Evolutionary conservation across 1,140 invertebrate species (phyloP).

Genomic region (Schlechtendalia chinensis): DNA sequence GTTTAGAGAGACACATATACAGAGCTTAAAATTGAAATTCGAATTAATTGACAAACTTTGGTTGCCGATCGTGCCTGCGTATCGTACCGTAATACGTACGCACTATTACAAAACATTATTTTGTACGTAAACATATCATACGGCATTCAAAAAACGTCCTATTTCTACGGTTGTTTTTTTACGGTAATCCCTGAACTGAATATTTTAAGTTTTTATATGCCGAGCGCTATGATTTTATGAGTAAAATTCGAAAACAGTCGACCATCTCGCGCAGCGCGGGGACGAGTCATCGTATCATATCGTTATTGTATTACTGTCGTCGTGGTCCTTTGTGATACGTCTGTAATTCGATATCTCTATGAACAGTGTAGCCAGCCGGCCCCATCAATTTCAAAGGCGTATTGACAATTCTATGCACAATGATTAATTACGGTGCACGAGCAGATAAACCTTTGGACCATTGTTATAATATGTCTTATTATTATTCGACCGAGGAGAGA

Average conservation of each 20-base stretch:
- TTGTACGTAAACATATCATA: neutral
- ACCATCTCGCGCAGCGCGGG: too few species aligned
- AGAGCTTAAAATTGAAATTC: conserved; percentile 38
- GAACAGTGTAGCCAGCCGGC: too few species aligned
- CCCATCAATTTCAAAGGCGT: neutral
- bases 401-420: neutral
- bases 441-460: conserved; percentile 16
- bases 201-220: neutral
- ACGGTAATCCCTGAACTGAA: too few species aligned
- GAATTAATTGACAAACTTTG: conserved; percentile 48
- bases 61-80: neutral
- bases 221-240: too few species aligned
- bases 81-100: too few species aligned
- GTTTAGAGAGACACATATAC: neutral
- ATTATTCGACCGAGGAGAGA: neutral
- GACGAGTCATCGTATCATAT: too few species aligned
- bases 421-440: conserved; percentile 27
- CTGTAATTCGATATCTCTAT: neutral
- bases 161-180: neutral
- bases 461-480: conserved; percentile 13
- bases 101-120: neutral
- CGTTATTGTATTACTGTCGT: neutral
- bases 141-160: neutral
- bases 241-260: too few species aligned
- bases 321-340: neutral